Evolutionary conservation across 2,113 vertebrate species (phyloP), one percentile per base, ranked within the genome.

Genomic region (Picathartes gymnocephalus): DNA sequence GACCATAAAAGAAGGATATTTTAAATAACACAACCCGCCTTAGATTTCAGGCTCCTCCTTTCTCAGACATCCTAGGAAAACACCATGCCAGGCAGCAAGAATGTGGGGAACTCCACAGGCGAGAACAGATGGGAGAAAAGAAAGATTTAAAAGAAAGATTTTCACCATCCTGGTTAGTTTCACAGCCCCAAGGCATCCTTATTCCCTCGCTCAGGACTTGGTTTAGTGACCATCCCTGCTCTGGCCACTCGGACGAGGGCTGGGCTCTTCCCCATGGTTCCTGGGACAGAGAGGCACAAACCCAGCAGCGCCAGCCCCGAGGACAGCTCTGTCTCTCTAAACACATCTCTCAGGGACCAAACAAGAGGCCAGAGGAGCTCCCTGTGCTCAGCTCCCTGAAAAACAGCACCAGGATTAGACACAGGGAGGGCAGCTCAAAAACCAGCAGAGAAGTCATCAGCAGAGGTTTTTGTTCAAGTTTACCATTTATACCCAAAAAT

Each of bases 81-180:
- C 35, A n/a, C 37, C 68, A 22, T 8, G 42, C 42, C 58, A 96
- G 73, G n/a, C 65, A 64, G 56, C 33, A 81, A 40, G 81, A 22
- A 17, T 44, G 33, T 62, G 78, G 33, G 77, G 78, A 88, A 64
- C 33, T 82, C 81, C 69, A 88, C 15, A 79, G 78, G 50, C 86
- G 57, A 76, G 64, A 91, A 51, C 81, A 91, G 71, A 80, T 77
- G 93, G 84, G 73, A 95, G 66, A n/a, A n/a, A n/a, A n/a, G n/a
- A n/a, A n/a, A n/a, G n/a, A n/a, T n/a, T n/a, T n/a, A n/a, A n/a
- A n/a, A n/a, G n/a, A n/a, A n/a, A n/a, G n/a, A n/a, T n/a, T n/a
- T n/a, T n/a, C n/a, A n/a, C n/a, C n/a, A n/a, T n/a, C n/a, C n/a
- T n/a, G n/a, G n/a, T n/a, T n/a, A n/a, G n/a, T n/a, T 76, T 48